Percentiles rank a stretch among this genome's conserved stretches.
phyloP scores from a whole-genome alignment of 2,888 invertebrate genomes.

The Biston betularia region DNA sequence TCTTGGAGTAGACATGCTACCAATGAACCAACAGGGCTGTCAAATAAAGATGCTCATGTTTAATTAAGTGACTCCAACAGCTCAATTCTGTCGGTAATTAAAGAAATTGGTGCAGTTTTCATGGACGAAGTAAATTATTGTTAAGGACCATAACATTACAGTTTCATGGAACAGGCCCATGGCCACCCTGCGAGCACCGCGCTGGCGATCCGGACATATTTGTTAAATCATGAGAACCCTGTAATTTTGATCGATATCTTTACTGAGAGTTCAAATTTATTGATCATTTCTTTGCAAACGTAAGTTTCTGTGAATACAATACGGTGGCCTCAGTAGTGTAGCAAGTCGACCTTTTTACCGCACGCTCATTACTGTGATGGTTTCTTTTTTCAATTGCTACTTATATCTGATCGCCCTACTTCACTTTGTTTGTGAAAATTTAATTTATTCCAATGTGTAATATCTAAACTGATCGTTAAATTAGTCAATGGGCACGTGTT shows the following conservation, averaged over 20 bases:
- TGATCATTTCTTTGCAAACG: conserved; percentile 83
- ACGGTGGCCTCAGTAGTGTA: conserved; percentile 71
- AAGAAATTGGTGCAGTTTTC: conserved; percentile 78
- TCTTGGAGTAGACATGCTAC: too few species aligned
- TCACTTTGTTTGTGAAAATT: conserved; percentile 76
- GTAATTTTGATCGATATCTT: conserved; percentile 87
- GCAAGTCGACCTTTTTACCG: conserved; percentile 74
- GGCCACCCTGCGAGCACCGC: conserved; percentile 77
- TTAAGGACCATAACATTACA: conserved; percentile 77
- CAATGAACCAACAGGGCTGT: too few species aligned
- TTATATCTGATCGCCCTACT: conserved; percentile 82
- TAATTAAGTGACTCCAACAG: conserved; percentile 72
- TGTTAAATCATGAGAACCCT: conserved; percentile 85
- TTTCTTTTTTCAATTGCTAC: conserved; percentile 83
- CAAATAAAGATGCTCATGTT: conserved; percentile 70
- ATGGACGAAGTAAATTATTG: conserved; percentile 73
- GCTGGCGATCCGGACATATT: conserved; percentile 79
- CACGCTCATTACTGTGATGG: conserved; percentile 77
- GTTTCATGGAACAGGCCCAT: conserved; percentile 77
- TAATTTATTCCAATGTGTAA: conserved; percentile 64
- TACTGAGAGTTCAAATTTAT: conserved; percentile 84
- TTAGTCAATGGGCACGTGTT: background rate
- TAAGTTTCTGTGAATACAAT: conserved; percentile 76
- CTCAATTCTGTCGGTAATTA: conserved; percentile 72
- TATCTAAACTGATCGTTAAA: conserved; percentile 50